A percentile compares a stretch with the other conserved stretches of the same genome.
These are phyloP conservation scores for Lophotis ruficrista DNA, from an alignment of 2,113 vertebrate genomes.

Conservation along the genomic window DNA sequence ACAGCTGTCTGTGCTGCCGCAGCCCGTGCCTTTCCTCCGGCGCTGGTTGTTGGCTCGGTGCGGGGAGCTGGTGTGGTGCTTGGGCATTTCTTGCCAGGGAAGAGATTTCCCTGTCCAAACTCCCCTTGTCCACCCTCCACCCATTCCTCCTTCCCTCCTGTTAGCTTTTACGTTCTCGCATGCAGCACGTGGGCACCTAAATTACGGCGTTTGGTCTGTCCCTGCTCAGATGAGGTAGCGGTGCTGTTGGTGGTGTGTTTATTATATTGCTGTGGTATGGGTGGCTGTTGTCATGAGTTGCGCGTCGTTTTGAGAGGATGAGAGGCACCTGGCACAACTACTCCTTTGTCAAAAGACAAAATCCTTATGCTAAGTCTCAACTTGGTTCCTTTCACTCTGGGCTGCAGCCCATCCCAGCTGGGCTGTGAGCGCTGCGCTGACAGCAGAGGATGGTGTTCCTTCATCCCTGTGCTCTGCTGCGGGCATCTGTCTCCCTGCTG, in stretches of 20 bases:
- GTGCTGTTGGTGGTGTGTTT: neutral
- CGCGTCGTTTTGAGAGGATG: neutral
- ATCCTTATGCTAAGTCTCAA: neutral
- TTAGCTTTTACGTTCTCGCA: neutral
- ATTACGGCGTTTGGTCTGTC: neutral
- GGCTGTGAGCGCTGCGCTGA: neutral
- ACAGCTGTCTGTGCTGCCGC: rapidly evolving
- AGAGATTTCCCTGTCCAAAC: no score
- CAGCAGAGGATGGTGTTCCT: neutral
- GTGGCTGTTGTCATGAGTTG: neutral
- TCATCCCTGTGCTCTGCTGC: neutral
- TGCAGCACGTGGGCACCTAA: neutral
- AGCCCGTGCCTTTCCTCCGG: neutral
- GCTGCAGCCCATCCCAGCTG: neutral
- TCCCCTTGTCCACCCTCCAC: neutral
- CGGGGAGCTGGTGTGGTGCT: neutral
- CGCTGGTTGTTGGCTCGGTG: neutral
- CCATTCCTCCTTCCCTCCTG: neutral
- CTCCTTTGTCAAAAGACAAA: neutral
- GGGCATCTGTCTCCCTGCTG: neutral
- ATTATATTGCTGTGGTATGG: neutral
- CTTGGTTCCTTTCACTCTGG: neutral
- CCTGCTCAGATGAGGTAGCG: neutral
- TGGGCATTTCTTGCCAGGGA: no score
- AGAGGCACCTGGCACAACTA: neutral